Conservation (phyloP, 2,888 invertebrate genomes). For the Agrotis segetum region DNA sequence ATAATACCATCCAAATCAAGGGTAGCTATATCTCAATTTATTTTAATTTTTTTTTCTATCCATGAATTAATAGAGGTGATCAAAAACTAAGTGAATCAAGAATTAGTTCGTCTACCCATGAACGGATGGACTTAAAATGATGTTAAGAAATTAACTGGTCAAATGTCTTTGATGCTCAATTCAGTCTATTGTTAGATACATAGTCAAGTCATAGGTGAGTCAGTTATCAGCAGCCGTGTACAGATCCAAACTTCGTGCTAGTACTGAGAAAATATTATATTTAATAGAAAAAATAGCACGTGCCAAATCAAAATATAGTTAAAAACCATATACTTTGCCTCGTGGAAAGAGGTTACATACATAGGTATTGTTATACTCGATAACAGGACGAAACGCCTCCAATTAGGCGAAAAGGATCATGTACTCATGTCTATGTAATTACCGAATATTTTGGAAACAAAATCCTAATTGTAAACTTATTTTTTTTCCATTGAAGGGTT, state of each 20-base stretch:
- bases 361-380: background rate
- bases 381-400: background rate
- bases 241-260: background rate
- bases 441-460: background rate
- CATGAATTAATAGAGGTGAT: background rate
- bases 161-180: no score
- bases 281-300: background rate
- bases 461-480: background rate
- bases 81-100: background rate
- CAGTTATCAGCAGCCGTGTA: no score
- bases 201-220: background rate
- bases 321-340: background rate
- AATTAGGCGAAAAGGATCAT: constrained; percentile 6
- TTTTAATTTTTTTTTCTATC: no score
- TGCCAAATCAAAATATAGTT: background rate
- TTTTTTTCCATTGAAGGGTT: background rate
- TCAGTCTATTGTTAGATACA: no score
- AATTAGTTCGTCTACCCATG: no score
- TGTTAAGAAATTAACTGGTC: background rate
- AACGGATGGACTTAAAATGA: background rate
- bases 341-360: background rate
- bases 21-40: no score
- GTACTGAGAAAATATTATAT: background rate
- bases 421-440: background rate
- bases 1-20: no score